Base-by-base conservation (phyloP, 2,797 vertebrate species). In the Chanos chanos region DNA sequence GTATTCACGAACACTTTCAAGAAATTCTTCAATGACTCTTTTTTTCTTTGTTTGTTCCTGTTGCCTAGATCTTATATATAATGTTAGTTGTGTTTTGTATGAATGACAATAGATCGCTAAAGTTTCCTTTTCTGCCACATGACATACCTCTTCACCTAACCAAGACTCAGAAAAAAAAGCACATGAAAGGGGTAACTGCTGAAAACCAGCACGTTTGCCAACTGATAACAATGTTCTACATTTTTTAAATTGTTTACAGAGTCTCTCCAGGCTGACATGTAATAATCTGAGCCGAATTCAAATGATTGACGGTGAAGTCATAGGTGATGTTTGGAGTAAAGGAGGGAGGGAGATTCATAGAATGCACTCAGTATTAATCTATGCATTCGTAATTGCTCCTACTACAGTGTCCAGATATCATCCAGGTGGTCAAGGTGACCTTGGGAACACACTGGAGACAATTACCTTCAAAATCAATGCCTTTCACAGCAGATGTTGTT, bases 391-490 rank as follows among this genome's bases (percentile, higher is more conserved):
- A 81, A 87, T 84, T 64, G 25, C 30, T 43, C 37, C 41, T 49
- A 67, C 52, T 43, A 50, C 64, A 77, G 80, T 73, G 9, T 10
- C 16, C 8, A 8, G 41, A 4, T 1, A 15, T 15, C 15, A 13
- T 13, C n/a, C n/a, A n/a, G n/a, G n/a, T n/a, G 19, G 19, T 5
- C 25, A 31, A 36, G 78, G 68, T 79, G 79, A 85, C 86, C 81
- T 85, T 85, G 76, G 73, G 69, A 69, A 57, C 65, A 74, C 24
- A 51, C 70, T 64, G 44, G 13, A 70, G 72, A 80, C 82, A 77
- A 86, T 83, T 81, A 81, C 83, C 75, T 82, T 18, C 48, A 39
- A 72, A 82, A 85, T 83, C 81, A 77, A 83, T 81, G 80, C 53
- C 44, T 65, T 63, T 64, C 55, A 75, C 68, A 77, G 78, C n/a